Evolutionary conservation across 2,113 vertebrate genomes (phyloP), one percentile per base, ranked within the genome.

Genomic region (Pithys albifrons): DNA sequence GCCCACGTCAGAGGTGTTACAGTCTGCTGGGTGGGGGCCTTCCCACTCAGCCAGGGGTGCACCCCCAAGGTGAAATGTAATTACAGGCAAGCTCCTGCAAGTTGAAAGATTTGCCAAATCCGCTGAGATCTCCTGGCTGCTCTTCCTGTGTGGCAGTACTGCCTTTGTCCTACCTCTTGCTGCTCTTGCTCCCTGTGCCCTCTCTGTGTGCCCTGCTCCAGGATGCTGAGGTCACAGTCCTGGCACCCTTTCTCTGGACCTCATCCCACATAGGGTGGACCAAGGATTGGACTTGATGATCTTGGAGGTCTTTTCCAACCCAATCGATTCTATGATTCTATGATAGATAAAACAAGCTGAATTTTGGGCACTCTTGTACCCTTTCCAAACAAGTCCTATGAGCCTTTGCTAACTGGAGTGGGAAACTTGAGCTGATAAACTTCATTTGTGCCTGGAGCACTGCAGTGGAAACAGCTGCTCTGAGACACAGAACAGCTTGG

Each of bases 21-120:
- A 41, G 43, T 29, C 51, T 54, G 74, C 48, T 37, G 70, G 33
- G 13, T 15, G 25, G 67, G 88, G 45, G 52, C 57, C 64, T 24
- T 64, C 28, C 64, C 22, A 7, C 19, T 43, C 31, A 41, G 65
- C 27, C 69, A 71, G 74, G 20, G 31, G 14, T 33, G 64, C 43
- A 55, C 6, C 39, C n/a, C 51, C 0, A 2, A 48, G 41, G n/a
- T 1, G 8, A 64, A 45, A 10, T 2, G 11, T 0, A 3, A 27
- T 88, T 85, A 64, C 19, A 35, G 48, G 80, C 5, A 28, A 79
- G 43, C 49, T 89, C 58, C 71, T 48, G 31, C n/a, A 77, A 24
- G 12, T 0, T 67, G 77, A 52, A 52, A 59, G 37, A 14, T 61
- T 33, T 39, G 23, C 29, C 3, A 3, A 6, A 58, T 7, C 35